Evolutionary conservation across 2,113 vertebrate genomes (phyloP).

Genomic region (Aleadryas rufinucha): DNA sequence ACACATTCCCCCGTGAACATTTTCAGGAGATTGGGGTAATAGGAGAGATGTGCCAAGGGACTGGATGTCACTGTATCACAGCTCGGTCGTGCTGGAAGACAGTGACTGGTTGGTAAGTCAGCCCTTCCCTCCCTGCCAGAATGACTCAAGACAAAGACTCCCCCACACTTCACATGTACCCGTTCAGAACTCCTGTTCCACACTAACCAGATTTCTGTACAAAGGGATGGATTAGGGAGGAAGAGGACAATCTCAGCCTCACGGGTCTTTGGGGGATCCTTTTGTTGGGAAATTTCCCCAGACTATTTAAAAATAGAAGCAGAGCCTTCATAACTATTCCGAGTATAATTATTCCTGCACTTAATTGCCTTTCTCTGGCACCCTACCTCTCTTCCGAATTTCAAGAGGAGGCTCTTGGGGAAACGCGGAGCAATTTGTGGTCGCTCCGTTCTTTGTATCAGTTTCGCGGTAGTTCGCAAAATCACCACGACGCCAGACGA

Average conservation of each 20-base stretch:
- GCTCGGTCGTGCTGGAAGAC: conserved; percentile 26
- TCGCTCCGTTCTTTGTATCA: conserved; percentile 18
- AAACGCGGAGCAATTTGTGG: neutral
- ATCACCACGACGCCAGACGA: neutral
- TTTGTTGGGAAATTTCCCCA: conserved; percentile 36
- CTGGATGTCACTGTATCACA: neutral
- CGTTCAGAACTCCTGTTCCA: conserved; percentile 21
- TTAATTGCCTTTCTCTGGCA: conserved; percentile 33
- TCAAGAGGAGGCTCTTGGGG: conserved; percentile 8
- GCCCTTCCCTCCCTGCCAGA: conserved; percentile 40
- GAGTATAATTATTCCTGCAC: neutral
- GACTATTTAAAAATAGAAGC: conserved; percentile 49
- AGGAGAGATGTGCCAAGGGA: neutral
- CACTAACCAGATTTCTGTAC: neutral
- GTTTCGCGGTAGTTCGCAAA: neutral
- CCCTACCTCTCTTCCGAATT: conserved; percentile 25
- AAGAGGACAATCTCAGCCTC: neutral
- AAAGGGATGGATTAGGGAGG: neutral
- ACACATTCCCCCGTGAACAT: neutral
- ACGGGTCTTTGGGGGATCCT: neutral
- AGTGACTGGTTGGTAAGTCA: conserved; percentile 20
- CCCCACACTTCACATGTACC: conserved; percentile 39
- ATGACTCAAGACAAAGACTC: conserved; percentile 56
- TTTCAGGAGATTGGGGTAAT: neutral
- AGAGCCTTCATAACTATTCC: neutral